phyloP scores from a whole-genome alignment of 2,888 invertebrate species.

The Margaritifera margaritifera region DNA sequence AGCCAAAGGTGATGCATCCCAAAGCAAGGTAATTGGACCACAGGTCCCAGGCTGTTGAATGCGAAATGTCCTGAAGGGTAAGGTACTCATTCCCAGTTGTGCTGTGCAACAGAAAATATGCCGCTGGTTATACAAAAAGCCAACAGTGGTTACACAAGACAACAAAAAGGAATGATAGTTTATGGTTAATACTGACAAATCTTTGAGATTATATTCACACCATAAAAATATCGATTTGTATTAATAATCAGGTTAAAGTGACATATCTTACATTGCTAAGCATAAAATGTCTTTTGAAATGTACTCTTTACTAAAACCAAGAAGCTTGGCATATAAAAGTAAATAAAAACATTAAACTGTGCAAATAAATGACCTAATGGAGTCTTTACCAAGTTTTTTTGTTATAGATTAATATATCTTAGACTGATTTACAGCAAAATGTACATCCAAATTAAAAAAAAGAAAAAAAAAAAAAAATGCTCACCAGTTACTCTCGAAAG shows the following conservation, averaged over 20 bases:
- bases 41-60: constrained; percentile 62
- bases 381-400: too few relatives aligned
- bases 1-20: constrained; percentile 46
- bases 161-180: neutral
- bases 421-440: neutral
- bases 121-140: neutral
- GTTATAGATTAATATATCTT: too few relatives aligned
- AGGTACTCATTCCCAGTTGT: constrained; percentile 60
- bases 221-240: too few relatives aligned
- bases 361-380: too few relatives aligned
- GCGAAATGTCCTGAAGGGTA: constrained; percentile 56
- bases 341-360: too few relatives aligned
- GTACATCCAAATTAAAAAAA: neutral
- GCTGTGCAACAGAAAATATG: constrained; percentile 25
- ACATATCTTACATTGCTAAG: too few relatives aligned
- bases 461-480: neutral
- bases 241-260: too few relatives aligned
- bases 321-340: too few relatives aligned
- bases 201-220: too few relatives aligned
- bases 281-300: too few relatives aligned
- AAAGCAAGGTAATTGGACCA: constrained; percentile 67
- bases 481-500: constrained; percentile 40
- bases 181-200: neutral
- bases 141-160: neutral
- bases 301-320: too few relatives aligned